A percentile compares a stretch with the other conserved stretches of the same genome.
phyloP scores from a whole-genome alignment of 53 echinoderm and acorn worm species.

The Mesocentrotus franciscanus region DNA sequence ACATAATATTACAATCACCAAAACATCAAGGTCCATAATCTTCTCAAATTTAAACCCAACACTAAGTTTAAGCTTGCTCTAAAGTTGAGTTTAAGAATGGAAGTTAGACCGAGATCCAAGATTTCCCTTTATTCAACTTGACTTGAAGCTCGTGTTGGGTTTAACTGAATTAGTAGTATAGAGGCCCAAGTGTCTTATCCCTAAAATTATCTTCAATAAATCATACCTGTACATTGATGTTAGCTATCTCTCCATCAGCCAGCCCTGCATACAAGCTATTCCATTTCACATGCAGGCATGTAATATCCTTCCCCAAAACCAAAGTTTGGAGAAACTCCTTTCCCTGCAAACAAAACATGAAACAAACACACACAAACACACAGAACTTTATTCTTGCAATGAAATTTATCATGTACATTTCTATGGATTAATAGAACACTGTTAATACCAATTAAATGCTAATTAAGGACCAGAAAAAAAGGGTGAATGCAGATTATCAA shows the following conservation, averaged over 20 bases:
- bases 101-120: no score
- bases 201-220: not conserved
- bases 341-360: slow-evolving; percentile 10
- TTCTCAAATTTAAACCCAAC: no score
- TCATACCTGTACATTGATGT: slow-evolving; percentile 44
- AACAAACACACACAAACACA: not conserved
- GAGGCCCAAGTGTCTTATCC: no score
- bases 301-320: not conserved
- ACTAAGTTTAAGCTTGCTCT: no score
- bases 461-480: not conserved
- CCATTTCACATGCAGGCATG: slow-evolving; percentile 50
- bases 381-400: not conserved
- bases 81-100: no score
- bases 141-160: no score
- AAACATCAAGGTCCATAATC: no score
- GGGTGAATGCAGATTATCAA: not conserved
- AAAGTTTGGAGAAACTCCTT: slow-evolving; percentile 53
- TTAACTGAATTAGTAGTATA: no score
- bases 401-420: not conserved
- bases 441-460: not conserved
- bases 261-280: slow-evolving; percentile 8
- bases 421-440: not conserved
- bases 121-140: no score
- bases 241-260: slow-evolving; percentile 3
- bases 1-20: no score